Conservation (phyloP, 2,797 vertebrate genomes). For the Carduelis carduelis region DNA sequence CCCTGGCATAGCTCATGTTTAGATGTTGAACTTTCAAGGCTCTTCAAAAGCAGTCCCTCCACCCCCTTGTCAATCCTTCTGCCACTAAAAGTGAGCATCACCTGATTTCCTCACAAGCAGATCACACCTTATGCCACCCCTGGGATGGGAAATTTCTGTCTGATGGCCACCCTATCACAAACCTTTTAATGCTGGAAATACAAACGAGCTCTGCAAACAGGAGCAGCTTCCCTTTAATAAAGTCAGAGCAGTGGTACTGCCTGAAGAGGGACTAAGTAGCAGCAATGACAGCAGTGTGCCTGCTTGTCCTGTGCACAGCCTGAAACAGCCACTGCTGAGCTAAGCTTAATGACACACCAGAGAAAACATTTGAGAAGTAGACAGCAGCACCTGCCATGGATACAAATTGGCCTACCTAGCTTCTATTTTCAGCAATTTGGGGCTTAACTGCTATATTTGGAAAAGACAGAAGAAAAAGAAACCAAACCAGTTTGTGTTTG, state of each 20-base stretch:
- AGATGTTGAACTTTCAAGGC: background rate
- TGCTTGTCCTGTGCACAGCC: background rate
- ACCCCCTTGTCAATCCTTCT: rapidly evolving
- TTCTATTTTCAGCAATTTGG: background rate
- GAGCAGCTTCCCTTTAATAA: background rate
- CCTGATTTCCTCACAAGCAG: background rate
- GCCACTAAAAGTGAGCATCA: rapidly evolving
- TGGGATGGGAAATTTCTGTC: background rate
- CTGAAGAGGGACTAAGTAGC: background rate
- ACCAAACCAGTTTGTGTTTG: background rate
- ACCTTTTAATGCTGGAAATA: background rate
- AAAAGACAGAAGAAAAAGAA: background rate
- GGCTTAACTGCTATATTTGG: background rate
- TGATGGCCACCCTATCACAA: background rate
- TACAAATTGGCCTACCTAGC: background rate
- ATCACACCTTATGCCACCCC: background rate
- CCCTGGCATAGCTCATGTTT: background rate
- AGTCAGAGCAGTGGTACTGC: background rate
- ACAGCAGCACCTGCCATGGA: background rate
- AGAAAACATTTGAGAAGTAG: background rate
- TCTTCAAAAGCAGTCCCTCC: background rate
- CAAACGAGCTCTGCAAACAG: background rate
- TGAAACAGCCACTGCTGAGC: background rate
- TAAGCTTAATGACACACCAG: background rate
- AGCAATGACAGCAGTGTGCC: background rate